Evolutionary conservation across 2,888 invertebrate species (phyloP).

Genomic region (Choreutis nemorana): DNA sequence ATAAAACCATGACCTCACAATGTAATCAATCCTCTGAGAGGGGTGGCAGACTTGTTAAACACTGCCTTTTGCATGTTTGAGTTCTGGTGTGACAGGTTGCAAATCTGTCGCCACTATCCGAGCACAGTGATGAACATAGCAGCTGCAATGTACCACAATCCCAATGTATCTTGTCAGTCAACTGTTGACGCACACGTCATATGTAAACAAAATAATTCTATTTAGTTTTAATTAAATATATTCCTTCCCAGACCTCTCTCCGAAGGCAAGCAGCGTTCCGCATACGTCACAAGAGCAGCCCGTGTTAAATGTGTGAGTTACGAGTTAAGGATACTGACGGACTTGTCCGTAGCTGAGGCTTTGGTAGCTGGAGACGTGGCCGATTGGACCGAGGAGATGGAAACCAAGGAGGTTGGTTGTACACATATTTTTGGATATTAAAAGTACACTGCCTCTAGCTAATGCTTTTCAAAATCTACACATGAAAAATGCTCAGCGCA

Average conservation of each 20-base stretch:
- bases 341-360: constrained; percentile 29
- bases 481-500: not conserved
- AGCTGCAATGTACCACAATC: not conserved
- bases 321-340: constrained; percentile 55
- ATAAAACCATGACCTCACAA: not conserved
- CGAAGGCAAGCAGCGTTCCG: constrained; percentile 43
- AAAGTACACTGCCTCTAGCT: too few relatives aligned
- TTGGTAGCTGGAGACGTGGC: constrained; percentile 20
- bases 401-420: constrained; percentile 41
- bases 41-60: too few relatives aligned
- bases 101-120: too few relatives aligned
- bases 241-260: constrained; percentile 30
- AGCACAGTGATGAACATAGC: too few relatives aligned
- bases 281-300: constrained; percentile 35
- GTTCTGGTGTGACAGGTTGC: too few relatives aligned
- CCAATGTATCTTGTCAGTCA: not conserved
- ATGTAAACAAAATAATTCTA: not conserved
- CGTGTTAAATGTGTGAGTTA: constrained; percentile 49
- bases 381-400: constrained; percentile 42
- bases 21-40: not conserved
- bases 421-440: constrained; percentile 1
- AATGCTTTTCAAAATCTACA: not conserved
- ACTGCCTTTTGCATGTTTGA: too few relatives aligned
- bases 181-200: not conserved
- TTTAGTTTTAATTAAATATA: constrained; percentile 1